These are phyloP conservation scores for Drosophila melanogaster DNA, from an alignment of 1,140 invertebrate genomes.

Conservation along the genomic window Release_6_plus_ISO1_MT NT_033777.3:31772001-31772500, in stretches of 20 bases:
- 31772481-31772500: constrained; percentile 78
- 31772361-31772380: constrained; percentile 36
- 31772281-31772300: constrained; percentile 34
- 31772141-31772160: neutral
- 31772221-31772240: neutral
- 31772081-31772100: too few relatives aligned
- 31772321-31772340: constrained; percentile 29
- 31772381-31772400: constrained; percentile 27
- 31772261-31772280: constrained; percentile 34
- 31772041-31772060: too few relatives aligned
- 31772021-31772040: too few relatives aligned
- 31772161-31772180: neutral
- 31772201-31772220: neutral
- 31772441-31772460: constrained; percentile 19
- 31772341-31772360: constrained; percentile 35
- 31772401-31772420: constrained; percentile 30
- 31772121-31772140: too few relatives aligned
- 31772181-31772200: neutral
- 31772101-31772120: too few relatives aligned
- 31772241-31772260: constrained; percentile 33
- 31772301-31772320: constrained; percentile 1
- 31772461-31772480: constrained; percentile 10
- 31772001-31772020: too few relatives aligned
- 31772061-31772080: too few relatives aligned
- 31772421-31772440: neutral